Conservation (phyloP, 2,797 vertebrate species). For the Atherinosoma microstoma region DNA sequence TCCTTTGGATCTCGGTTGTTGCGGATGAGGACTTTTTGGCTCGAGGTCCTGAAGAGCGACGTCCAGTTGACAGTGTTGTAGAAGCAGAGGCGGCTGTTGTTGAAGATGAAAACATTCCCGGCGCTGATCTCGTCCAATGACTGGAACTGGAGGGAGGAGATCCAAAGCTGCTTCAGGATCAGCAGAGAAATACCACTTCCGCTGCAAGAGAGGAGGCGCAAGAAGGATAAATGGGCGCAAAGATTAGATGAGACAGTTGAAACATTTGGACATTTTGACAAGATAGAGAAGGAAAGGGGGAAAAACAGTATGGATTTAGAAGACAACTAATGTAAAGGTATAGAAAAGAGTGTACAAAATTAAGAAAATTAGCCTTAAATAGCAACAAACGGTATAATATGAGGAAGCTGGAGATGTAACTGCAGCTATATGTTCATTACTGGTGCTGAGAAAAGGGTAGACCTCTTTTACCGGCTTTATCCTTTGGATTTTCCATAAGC, state of each 20-base stretch:
- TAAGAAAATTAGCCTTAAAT: background rate
- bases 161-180: conserved; percentile 95
- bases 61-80: conserved; percentile 99
- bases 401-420: conserved; percentile 8
- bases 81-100: conserved; percentile 96
- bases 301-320: background rate
- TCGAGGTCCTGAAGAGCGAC: conserved; percentile 90
- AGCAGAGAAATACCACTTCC: conserved; percentile 92
- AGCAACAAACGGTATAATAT: background rate
- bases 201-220: conserved; percentile 11
- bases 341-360: background rate
- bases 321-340: background rate
- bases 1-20: conserved; percentile 92
- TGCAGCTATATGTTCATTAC: conserved; percentile 32
- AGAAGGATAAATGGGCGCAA: background rate
- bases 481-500: conserved; percentile 38
- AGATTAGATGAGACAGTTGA: background rate
- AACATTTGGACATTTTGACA: background rate
- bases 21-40: conserved; percentile 90
- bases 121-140: conserved; percentile 96
- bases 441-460: conserved; percentile 11
- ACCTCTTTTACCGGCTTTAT: conserved; percentile 19
- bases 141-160: conserved; percentile 94
- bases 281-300: background rate
- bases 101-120: conserved; percentile 96